Base-by-base conservation (phyloP, 1,140 invertebrate species). In the Mactra quadrangularis region DNA sequence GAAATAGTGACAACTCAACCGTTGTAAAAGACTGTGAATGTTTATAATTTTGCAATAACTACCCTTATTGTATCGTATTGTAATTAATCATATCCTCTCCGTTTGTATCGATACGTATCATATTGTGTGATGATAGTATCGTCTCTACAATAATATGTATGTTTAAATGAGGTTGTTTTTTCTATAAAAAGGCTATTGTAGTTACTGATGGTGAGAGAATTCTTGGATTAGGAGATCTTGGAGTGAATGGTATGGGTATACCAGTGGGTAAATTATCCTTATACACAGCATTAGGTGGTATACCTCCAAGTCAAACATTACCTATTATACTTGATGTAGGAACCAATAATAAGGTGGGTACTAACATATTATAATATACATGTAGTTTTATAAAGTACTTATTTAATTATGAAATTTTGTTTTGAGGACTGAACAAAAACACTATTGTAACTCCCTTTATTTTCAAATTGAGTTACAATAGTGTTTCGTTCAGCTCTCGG, bases 171-270 rank as follows among this genome's bases (percentile, higher is more conserved):
- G n/a, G n/a, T n/a, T 50, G 25, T 68, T 53, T 47, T 33, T 33
- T 41, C 1, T 41, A 27, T 38, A 86, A 87, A 7, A 94, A 97
- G 87, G 98, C 97, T 25, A 89, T 93, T 64, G 92, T 92, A 1
- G 92, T 92, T 7, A 93, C 92, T 15, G 92, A 93, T 87, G 92
- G 92, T 62, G 90, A 93, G 79, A 79, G 92, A 31, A 93, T 93
- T 59, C 83, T 93, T 41, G 92, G 92, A 33, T 84, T 93, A n/a
- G 92, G 92, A 57, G 92, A 93, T 72, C 82, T 93, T 4, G 92
- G 92, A n/a, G 89, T 89, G n/a, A 89, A 91, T 82, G 92, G 92
- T 11, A 93, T 93, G 92, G 92, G 92, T 50, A 93, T 93, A 55
- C 92, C 92, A 47, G 89, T 93, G 29, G 92, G 92, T 29, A 93